Evolutionary conservation across 2,113 vertebrate species (phyloP), one percentile per base, ranked within the genome.

Genomic region (Poeciliopsis turrubarensis): DNA sequence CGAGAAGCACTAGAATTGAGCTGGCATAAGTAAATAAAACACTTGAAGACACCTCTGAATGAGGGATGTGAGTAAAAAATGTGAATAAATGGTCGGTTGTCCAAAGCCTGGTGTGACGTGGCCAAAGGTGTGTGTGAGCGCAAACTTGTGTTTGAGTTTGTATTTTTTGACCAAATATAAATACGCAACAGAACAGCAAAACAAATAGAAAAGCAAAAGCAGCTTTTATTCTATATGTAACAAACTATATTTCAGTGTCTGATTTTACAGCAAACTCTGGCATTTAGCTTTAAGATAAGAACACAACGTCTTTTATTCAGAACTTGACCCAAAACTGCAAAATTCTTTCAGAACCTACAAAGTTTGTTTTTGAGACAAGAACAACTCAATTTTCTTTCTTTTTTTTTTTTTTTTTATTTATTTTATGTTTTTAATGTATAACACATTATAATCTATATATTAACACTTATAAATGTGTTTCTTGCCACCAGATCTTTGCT

Each of bases 401-500:
- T 10, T n/a, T 10, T 12, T 37, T 37, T 22, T 25, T 8, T 19
- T 4, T 22, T 57, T 25, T n/a, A n/a, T n/a, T 10, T 57, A 25
- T n/a, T 47, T 57, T 2, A n/a, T 8, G 22, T 57, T 57, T 17
- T n/a, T n/a, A 54, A n/a, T 9, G 22, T 14, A 0, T 47, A 44
- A 17, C 30, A 12, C 61, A 4, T 30, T 77, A 64, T 70, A n/a
- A 15, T 6, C 25, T 10, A 44, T 44, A 71, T 29, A 30, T 32
- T 65, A 8, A 4, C 19, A 31, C 30, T 31, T 31, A 3, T 31
- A 25, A 54, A 12, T 8, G 6, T 78, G 41, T 82, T 82, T 82
- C 30, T 64, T 81, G 7, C 47, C 41, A 80, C 29, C 89, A 95
- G 94, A 82, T 94, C 68, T 91, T 93, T 64, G 91, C 90, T 72